These are phyloP conservation scores for Eidolon dupreanum DNA, from an alignment of 2,797 vertebrate genomes.

Conservation along the genomic window DNA sequence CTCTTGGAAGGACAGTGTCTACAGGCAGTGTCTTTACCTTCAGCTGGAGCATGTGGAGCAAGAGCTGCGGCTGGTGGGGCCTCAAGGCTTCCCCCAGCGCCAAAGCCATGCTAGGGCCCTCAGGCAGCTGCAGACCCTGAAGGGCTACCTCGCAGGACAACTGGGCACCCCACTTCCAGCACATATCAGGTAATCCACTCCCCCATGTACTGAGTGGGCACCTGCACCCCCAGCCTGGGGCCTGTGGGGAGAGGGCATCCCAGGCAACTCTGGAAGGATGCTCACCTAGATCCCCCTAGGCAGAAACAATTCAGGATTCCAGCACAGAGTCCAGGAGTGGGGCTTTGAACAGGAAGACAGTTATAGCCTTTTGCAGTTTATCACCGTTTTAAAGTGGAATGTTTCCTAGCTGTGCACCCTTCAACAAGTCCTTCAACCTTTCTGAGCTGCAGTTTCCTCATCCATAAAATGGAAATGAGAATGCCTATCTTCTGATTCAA, in stretches of 20 bases:
- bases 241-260: not conserved
- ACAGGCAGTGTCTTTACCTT: conserved; percentile 89
- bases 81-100: conserved; percentile 87
- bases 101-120: conserved; percentile 90
- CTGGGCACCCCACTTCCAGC: conserved; percentile 62
- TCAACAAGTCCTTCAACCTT: not conserved
- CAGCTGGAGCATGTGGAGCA: conserved; percentile 93
- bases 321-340: not conserved
- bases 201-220: not conserved
- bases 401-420: not conserved
- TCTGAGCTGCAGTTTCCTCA: not conserved
- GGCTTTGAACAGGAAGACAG: not conserved
- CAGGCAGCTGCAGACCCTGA: conserved; percentile 91
- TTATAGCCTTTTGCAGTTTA: not conserved
- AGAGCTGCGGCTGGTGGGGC: conserved; percentile 89
- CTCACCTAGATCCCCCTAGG: not conserved
- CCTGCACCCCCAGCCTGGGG: not conserved
- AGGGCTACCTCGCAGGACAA: conserved; percentile 86
- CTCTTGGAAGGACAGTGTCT: conserved; percentile 81
- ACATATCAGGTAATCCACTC: conserved; percentile 78
- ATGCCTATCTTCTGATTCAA: not conserved
- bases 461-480: not conserved
- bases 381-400: not conserved
- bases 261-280: not conserved
- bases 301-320: not conserved